Base-by-base conservation (phyloP, 2,888 invertebrate species). In the Synanthedon andrenaeformis region DNA sequence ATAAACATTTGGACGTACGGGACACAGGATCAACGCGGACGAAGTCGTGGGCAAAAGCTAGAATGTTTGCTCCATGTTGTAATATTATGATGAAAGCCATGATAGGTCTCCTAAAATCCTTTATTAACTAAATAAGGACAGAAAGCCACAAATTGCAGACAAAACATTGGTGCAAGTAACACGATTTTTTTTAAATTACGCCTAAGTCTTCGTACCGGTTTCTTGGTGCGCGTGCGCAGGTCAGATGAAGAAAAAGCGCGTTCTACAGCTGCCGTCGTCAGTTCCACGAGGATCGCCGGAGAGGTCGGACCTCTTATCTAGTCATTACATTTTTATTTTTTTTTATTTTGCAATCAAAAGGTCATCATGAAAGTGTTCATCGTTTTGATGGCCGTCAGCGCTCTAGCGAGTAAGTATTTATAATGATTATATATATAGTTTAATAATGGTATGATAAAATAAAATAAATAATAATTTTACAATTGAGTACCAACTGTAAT, bases 351-450 rank as follows among this genome's bases (percentile, higher is more conserved):
- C 67, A 75, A 79, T 72, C 66, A 65, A 79, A 81, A 79, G 72
- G 71, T 78, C 84, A 83, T 62, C 74, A 87, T 87, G 87, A 87
- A 85, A 86, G 86, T 86, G 82, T 84, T 86, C 81, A 79, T 87
- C 75, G 82, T 83, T 58, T 67, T 87, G 66, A 74, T 84, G 66
- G 81, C 86, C 58, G 75, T 74, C 65, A 70, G 82, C 65, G 84
- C 86, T 61, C 63, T 87, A 66, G 85, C 87, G 72, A 84, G 87
- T 87, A 77, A 87, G 86, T 84, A 68, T 66, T 53, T 53, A 35
- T 10, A 35, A 35, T 35, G 35, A 28, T 28, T 35, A 35, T 6
- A 35, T 35, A 35, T 2, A 35, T 35, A 35, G 2, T 35, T 35
- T 35, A 35, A 35, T 35, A 35, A 35, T 35, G 35, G 10, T 35